Conservation (phyloP, 92 coral and sea anemone species). For the Micromussa lordhowensis region DNA sequence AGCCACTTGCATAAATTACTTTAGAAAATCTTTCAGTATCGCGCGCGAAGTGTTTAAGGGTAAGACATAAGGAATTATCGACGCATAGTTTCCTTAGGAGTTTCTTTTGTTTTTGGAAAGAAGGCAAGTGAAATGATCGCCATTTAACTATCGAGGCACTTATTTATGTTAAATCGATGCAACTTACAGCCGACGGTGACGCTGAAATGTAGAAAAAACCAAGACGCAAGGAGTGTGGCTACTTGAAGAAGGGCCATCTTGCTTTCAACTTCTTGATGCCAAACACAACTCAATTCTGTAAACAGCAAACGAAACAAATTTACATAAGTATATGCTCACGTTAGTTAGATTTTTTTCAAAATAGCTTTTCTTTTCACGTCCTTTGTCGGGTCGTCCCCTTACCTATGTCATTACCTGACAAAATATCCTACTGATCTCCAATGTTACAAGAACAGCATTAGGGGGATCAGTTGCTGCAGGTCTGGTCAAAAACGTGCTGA, state of each 20-base stretch:
- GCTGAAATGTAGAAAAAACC: background rate
- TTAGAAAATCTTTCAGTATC: background rate
- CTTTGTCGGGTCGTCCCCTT: too few species aligned
- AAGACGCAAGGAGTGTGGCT: background rate
- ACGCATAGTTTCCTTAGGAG: background rate
- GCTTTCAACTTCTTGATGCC: too few species aligned
- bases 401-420: too few species aligned
- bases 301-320: background rate
- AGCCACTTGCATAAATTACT: background rate
- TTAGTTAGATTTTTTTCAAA: too few species aligned
- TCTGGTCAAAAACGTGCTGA: too few species aligned
- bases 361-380: too few species aligned
- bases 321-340: background rate
- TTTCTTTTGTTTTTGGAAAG: background rate
- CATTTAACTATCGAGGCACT: background rate
- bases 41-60: background rate
- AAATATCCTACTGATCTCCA: too few species aligned
- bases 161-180: background rate
- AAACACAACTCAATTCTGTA: background rate
- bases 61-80: background rate
- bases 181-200: conserved; percentile 18
- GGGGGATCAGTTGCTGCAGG: too few species aligned
- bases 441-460: too few species aligned
- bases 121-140: background rate
- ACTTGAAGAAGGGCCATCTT: background rate